Evolutionary conservation across 2,888 invertebrate species (phyloP), one percentile per base, ranked within the genome.

Genomic region (Globia sparganii): DNA sequence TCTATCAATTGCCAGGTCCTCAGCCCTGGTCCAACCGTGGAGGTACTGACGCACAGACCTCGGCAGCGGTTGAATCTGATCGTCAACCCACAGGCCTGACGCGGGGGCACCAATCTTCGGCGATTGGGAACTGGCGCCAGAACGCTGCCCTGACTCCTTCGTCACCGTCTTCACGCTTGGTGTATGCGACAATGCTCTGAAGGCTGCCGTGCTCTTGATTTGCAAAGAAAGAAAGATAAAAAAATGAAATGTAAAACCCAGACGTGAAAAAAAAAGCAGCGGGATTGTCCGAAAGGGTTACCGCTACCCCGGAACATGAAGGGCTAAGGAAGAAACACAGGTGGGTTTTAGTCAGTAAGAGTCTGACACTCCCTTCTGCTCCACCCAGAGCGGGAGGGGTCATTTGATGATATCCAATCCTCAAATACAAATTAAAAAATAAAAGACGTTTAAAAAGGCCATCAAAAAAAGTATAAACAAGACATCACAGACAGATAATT

Each of bases 31-130:
- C 95, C 95, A 96, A 0, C 94, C 93, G 13, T 95, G 91, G 0
- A 96, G 91, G 74, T 93, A 94, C 70, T 92, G 92, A 6, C 96
- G 90, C 3, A 92, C 94, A 2, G 96, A 96, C 64, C 94, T 88
- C 0, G 96, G 96, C 21, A 96, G 81, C 0, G 96, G 96, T 76
- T 96, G 96, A 0, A 93, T 94, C 82, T 96, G 96, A 0, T 95
- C 95, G 53, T 96, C 96, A 3, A 91, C 78, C 96, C 96, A 78
- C 5, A 95, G 0, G 88, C 56, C 6, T 2, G 15, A 9, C 0
- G 0, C 0, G 8, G 2, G 1, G 34, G 53, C 2, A 4, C 0
- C 15, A 3, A 0, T 0, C 15, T 76, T 76, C 25, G 77, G 37
- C 8, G 75, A 18, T 25, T 9, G 28, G 15, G 76, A 25, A 40